Evolutionary conservation across 2,888 invertebrate species (phyloP).

Genomic region (Copidosoma aretas): DNA sequence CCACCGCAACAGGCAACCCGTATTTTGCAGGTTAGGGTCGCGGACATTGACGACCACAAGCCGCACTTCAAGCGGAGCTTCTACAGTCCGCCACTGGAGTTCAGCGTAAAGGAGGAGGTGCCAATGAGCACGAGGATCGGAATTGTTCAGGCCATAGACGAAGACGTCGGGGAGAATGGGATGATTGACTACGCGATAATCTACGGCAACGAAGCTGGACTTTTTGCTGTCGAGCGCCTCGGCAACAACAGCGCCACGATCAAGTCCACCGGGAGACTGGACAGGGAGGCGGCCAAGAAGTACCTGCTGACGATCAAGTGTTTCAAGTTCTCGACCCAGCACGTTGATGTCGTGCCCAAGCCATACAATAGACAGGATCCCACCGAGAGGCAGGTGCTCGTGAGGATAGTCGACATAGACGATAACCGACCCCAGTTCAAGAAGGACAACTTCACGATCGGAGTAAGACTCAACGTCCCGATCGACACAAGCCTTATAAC

Average conservation of each 20-base stretch:
- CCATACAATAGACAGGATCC: slow-evolving; percentile 74
- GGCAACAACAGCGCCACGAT: slow-evolving; percentile 72
- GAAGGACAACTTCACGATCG: slow-evolving; percentile 71
- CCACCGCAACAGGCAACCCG: slow-evolving; percentile 79
- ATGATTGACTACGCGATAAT: slow-evolving; percentile 77
- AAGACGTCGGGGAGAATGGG: slow-evolving; percentile 78
- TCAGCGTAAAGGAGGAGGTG: slow-evolving; percentile 73
- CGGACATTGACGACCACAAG: slow-evolving; percentile 81
- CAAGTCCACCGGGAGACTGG: slow-evolving; percentile 69
- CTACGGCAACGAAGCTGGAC: slow-evolving; percentile 74
- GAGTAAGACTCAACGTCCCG: slow-evolving; percentile 77
- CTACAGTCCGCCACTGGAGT: slow-evolving; percentile 70
- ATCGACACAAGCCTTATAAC: slow-evolving; percentile 75
- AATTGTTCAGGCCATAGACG: slow-evolving; percentile 73
- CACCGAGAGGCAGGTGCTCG: slow-evolving; percentile 71
- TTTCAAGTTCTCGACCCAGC: slow-evolving; percentile 65
- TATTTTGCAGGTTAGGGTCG: slow-evolving; percentile 72
- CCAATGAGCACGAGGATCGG: slow-evolving; percentile 73
- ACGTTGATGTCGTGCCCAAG: slow-evolving; percentile 61
- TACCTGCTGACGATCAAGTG: slow-evolving; percentile 75
- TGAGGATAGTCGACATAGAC: slow-evolving; percentile 75
- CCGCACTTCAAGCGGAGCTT: slow-evolving; percentile 74
- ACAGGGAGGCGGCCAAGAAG: slow-evolving; percentile 70
- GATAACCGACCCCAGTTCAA: slow-evolving; percentile 77
- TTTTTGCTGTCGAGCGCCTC: slow-evolving; percentile 70